Percentiles rank a stretch among this genome's conserved stretches.
phyloP scores from a whole-genome alignment of 2,888 invertebrate species.

The Drosophila quinaria region DNA sequence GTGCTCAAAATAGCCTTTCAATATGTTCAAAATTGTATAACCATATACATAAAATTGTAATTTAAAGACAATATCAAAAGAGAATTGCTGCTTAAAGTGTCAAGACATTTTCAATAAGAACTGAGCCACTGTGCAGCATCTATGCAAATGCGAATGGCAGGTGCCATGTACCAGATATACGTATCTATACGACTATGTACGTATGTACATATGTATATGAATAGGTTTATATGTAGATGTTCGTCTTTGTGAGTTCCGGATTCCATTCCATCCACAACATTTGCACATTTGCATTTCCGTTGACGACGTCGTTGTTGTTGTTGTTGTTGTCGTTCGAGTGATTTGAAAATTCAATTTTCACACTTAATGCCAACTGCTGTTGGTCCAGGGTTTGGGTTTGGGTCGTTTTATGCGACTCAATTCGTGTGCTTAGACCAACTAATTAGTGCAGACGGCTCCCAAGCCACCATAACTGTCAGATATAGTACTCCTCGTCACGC shows the following conservation, averaged over 20 bases:
- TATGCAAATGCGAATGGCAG: slow-evolving; percentile 70
- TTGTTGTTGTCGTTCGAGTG: slow-evolving; percentile 62
- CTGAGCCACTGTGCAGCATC: slow-evolving; percentile 49
- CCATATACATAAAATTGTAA: no score
- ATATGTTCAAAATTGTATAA: no score
- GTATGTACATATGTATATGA: neutral
- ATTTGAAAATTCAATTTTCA: slow-evolving; percentile 80
- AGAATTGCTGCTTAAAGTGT: neutral
- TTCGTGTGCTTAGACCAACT: slow-evolving; percentile 71
- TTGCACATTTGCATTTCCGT: slow-evolving; percentile 72
- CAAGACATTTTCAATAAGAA: neutral
- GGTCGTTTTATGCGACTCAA: slow-evolving; percentile 61
- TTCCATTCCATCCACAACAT: slow-evolving; percentile 64
- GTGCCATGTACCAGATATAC: slow-evolving; percentile 41
- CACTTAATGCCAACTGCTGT: slow-evolving; percentile 76
- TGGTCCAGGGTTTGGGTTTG: slow-evolving; percentile 14
- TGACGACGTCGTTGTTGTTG: slow-evolving; percentile 24
- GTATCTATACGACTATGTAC: neutral
- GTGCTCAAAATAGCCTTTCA: no score
- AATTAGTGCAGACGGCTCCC: slow-evolving; percentile 66
- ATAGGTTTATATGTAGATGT: slow-evolving; percentile 16
- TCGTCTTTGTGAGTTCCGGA: slow-evolving; percentile 39
- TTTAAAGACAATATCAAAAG: neutral
- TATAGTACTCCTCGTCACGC: neutral
- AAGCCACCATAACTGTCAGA: slow-evolving; percentile 46